These are phyloP conservation scores for Ianthella basta DNA, from an alignment of 37 sponge, comb jelly and placozoan genomes.

Conservation along the genomic window DNA sequence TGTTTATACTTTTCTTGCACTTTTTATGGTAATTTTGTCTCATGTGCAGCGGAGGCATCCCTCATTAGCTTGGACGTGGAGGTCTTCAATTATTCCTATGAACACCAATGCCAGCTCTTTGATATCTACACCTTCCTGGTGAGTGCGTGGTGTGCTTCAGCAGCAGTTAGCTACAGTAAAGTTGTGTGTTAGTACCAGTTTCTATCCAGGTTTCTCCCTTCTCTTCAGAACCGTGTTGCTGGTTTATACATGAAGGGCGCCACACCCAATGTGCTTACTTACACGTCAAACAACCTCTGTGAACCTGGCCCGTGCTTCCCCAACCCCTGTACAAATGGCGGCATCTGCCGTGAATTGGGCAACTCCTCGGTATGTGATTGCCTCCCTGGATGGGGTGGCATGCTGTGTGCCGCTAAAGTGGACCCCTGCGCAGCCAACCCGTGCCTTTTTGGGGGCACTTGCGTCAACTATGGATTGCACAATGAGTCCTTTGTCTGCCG, in stretches of 20 bases:
- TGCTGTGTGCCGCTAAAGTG: background rate
- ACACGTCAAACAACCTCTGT: background rate
- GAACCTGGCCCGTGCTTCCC: constrained; percentile 17
- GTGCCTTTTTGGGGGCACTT: constrained; percentile 4
- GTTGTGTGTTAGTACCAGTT: too few species aligned
- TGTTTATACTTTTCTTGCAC: too few species aligned
- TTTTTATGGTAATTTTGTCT: background rate
- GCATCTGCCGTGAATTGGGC: background rate
- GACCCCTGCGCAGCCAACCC: background rate
- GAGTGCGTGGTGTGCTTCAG: constrained; percentile 1
- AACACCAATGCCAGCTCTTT: constrained; percentile 6
- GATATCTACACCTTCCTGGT: constrained; percentile 8
- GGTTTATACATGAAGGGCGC: background rate
- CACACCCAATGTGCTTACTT: background rate
- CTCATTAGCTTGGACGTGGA: constrained; percentile 21
- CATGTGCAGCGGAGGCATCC: background rate
- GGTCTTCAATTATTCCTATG: constrained; percentile 25
- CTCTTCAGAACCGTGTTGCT: background rate
- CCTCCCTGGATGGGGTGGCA: constrained; percentile 19
- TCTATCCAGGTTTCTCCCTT: too few species aligned
- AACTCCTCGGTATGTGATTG: constrained; percentile 3
- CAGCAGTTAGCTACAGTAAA: too few species aligned
- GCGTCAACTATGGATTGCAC: background rate
- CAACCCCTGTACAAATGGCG: constrained; percentile 13
- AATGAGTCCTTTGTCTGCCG: background rate